Conservation (phyloP, 2,797 vertebrate species). For the Dermochelys coriacea region DNA sequence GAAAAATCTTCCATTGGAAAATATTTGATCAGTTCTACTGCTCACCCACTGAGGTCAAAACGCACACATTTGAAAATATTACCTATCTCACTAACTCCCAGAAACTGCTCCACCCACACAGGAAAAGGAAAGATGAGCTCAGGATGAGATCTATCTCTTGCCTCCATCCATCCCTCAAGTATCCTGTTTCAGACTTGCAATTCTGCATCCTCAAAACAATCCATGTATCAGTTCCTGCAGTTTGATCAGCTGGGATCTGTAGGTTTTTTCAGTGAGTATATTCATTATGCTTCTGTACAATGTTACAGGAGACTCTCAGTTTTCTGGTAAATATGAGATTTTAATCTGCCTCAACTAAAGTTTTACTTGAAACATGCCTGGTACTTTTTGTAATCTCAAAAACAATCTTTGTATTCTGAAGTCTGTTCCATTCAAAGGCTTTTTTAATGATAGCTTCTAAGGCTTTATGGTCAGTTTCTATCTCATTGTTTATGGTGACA, state of each 20-base stretch:
- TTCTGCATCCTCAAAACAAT: neutral
- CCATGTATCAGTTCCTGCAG: neutral
- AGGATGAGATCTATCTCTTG: neutral
- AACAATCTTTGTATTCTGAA: constrained; percentile 6
- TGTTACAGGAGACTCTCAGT: neutral
- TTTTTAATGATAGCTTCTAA: constrained; percentile 21
- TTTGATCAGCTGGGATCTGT: neutral
- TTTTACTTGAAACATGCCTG: constrained; percentile 29
- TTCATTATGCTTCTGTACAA: neutral
- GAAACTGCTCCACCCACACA: neutral
- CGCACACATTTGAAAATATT: neutral
- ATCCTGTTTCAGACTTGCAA: neutral
- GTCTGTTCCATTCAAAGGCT: constrained; percentile 3
- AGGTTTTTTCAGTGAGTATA: neutral
- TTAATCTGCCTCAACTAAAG: constrained; percentile 1
- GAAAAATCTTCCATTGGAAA: neutral
- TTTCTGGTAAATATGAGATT: neutral
- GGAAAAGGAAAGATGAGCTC: neutral
- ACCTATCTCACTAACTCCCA: neutral
- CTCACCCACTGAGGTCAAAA: neutral
- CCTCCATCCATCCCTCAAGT: neutral
- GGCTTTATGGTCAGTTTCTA: neutral
- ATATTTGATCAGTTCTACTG: neutral
- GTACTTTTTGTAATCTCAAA: neutral
- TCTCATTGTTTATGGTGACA: constrained; percentile 32